Conservation (phyloP, 2,888 invertebrate genomes). For the Tetheella fluctuosa region DNA sequence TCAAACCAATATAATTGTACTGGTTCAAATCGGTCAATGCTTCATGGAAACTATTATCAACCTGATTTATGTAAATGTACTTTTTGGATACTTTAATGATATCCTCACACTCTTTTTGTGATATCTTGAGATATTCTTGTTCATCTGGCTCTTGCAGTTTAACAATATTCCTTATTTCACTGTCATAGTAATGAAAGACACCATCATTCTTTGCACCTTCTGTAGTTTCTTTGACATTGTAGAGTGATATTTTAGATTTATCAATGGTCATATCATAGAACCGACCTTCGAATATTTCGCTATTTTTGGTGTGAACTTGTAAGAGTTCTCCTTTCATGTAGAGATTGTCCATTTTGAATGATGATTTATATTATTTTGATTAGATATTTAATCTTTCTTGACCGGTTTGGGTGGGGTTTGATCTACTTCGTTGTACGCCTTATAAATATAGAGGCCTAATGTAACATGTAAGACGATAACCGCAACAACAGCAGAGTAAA, state of each 20-base stretch:
- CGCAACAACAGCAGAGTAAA: slow-evolving; percentile 91
- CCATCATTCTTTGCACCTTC: slow-evolving; percentile 62
- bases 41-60: slow-evolving; percentile 70
- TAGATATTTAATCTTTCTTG: slow-evolving; percentile 69
- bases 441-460: slow-evolving; percentile 90
- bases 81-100: slow-evolving; percentile 71
- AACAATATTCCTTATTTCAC: slow-evolving; percentile 71
- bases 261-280: slow-evolving; percentile 75
- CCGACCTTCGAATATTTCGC: slow-evolving; percentile 72
- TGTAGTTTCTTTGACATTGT: slow-evolving; percentile 68
- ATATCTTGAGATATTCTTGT: slow-evolving; percentile 64
- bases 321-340: slow-evolving; percentile 79
- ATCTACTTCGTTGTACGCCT: slow-evolving; percentile 87
- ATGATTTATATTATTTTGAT: slow-evolving; percentile 21
- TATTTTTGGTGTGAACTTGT: slow-evolving; percentile 75
- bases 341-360: slow-evolving; percentile 70
- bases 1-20: slow-evolving; percentile 64
- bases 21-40: slow-evolving; percentile 69
- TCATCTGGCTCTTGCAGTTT: slow-evolving; percentile 66
- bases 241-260: slow-evolving; percentile 75
- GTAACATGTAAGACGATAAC: slow-evolving; percentile 90
- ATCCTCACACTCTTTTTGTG: slow-evolving; percentile 73
- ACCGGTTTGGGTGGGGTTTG: slow-evolving; percentile 66
- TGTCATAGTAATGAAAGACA: slow-evolving; percentile 69
- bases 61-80: slow-evolving; percentile 76